Percentiles rank a stretch among this genome's conserved stretches.
Evolutionary conservation across 2,113 vertebrate species (phyloP).

Genomic region (Panurus biarmicus): DNA sequence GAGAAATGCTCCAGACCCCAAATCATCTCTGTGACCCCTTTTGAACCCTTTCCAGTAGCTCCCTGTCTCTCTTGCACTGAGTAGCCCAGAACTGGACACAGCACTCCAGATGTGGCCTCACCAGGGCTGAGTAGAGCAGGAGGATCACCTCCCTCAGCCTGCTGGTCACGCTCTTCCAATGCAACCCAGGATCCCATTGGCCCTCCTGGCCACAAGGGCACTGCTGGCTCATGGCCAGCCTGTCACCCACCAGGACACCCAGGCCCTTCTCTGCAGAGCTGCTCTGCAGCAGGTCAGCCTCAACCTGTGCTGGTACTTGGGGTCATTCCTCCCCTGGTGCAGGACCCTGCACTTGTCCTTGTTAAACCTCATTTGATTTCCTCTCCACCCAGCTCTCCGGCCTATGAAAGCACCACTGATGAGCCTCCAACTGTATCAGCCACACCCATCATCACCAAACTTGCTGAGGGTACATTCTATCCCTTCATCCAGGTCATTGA

Average conservation of each 20-base stretch:
- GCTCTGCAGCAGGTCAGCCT: neutral
- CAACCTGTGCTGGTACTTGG: neutral
- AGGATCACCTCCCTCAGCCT: neutral
- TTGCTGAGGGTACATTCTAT: neutral
- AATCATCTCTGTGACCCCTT: rapidly evolving
- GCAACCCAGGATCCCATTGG: neutral
- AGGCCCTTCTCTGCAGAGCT: neutral
- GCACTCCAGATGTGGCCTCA: neutral
- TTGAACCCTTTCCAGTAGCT: neutral
- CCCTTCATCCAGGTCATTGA: neutral
- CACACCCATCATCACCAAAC: neutral
- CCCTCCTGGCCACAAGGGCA: neutral
- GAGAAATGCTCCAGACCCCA: neutral
- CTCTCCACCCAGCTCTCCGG: neutral
- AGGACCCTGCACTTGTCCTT: neutral
- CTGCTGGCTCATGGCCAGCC: neutral
- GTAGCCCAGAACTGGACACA: neutral
- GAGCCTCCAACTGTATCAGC: neutral
- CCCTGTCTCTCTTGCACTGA: neutral
- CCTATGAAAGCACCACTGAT: neutral
- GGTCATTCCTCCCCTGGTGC: neutral
- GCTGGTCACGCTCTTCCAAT: neutral
- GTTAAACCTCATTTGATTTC: neutral
- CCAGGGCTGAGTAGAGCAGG: rapidly evolving
- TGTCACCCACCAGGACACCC: neutral